Conservation (phyloP, 1,140 invertebrate species). For the Harlomillsia oculata region DNA sequence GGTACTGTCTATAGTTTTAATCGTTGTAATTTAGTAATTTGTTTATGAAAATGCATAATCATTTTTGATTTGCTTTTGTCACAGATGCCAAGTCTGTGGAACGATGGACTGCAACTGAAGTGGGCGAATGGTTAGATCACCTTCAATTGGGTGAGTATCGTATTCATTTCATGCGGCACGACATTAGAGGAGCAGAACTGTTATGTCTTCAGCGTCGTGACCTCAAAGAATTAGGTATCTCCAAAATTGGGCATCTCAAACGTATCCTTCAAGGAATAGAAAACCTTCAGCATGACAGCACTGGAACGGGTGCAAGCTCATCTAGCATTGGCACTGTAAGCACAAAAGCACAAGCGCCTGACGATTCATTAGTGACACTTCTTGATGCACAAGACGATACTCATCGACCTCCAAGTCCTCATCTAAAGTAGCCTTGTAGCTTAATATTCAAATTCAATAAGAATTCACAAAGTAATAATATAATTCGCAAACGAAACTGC, state of each 20-base stretch:
- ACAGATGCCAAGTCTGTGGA: conserved; percentile 35
- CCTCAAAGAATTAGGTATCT: conserved; percentile 79
- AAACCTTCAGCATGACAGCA: conserved; percentile 50
- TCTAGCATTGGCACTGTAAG: too few relatives aligned
- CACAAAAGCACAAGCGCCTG: too few relatives aligned
- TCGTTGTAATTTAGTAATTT: not conserved
- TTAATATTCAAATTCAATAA: too few relatives aligned
- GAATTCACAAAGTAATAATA: too few relatives aligned
- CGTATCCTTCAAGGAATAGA: conserved; percentile 84
- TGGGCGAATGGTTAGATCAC: conserved; percentile 70
- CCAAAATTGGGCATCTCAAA: conserved; percentile 88
- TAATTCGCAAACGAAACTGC: too few relatives aligned
- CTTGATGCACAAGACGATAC: too few relatives aligned
- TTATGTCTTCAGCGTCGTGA: conserved; percentile 73
- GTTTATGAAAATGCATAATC: not conserved
- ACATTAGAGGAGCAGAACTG: conserved; percentile 82
- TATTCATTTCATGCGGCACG: conserved; percentile 69
- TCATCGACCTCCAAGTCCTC: too few relatives aligned
- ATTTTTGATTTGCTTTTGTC: conserved; percentile 7
- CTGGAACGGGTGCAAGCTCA: not conserved
- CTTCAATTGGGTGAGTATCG: conserved; percentile 77
- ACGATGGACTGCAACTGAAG: conserved; percentile 49
- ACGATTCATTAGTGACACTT: too few relatives aligned
- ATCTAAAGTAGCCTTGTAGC: too few relatives aligned
- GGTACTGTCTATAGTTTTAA: conserved; percentile 11